These are phyloP conservation scores for Bagarius yarrelli DNA, from an alignment of 2,113 vertebrate species.

Conservation along the genomic window DNA sequence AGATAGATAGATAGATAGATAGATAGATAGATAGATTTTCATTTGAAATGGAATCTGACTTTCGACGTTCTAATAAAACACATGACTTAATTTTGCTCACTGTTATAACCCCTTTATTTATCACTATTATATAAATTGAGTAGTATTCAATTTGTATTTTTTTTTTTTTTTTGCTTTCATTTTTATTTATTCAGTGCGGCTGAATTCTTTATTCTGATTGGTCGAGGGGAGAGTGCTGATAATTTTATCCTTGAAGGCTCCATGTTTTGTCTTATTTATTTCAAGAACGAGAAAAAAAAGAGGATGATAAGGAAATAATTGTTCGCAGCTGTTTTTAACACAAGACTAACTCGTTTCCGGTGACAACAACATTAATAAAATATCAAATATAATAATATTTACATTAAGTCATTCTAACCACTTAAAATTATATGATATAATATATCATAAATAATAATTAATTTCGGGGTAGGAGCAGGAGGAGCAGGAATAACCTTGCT, in stretches of 20 bases:
- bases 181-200: neutral
- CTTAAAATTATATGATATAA: too few relatives aligned
- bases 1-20: too few relatives aligned
- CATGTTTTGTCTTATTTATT: neutral
- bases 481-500: neutral
- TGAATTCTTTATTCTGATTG: neutral
- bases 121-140: too few relatives aligned
- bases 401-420: too few relatives aligned
- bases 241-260: neutral
- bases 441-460: too few relatives aligned
- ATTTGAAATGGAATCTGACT: too few relatives aligned
- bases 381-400: too few relatives aligned
- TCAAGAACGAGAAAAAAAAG: neutral
- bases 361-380: neutral
- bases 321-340: neutral
- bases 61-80: too few relatives aligned
- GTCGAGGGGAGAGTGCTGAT: neutral
- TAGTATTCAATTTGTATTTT: too few relatives aligned
- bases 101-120: too few relatives aligned
- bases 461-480: neutral
- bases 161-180: neutral
- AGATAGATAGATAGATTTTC: too few relatives aligned
- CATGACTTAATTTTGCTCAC: too few relatives aligned
- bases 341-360: neutral
- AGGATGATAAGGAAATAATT: neutral